A percentile compares a stretch with the other conserved stretches of the same genome.
Evolutionary conservation across 2,113 vertebrate genomes (phyloP).

Genomic region (Psittacula cyanocephala): DNA sequence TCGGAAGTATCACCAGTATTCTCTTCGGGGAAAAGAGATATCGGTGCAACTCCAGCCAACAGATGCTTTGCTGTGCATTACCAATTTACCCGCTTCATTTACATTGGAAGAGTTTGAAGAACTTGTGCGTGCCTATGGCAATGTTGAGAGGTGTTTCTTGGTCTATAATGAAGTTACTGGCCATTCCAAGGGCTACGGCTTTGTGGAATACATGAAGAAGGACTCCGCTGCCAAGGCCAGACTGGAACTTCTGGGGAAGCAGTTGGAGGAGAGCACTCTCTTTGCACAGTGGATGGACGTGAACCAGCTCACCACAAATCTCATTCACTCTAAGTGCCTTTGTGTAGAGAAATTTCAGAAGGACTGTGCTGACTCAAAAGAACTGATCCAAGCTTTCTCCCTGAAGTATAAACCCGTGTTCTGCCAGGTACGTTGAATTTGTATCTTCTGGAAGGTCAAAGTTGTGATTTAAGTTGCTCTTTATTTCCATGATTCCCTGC

Average conservation of each 20-base stretch:
- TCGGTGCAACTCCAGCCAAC: slow-evolving; percentile 94
- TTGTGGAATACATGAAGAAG: slow-evolving; percentile 99
- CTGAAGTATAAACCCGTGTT: slow-evolving; percentile 89
- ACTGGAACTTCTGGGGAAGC: slow-evolving; percentile 89
- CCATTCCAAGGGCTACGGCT: slow-evolving; percentile 94
- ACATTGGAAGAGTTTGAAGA: slow-evolving; percentile 89
- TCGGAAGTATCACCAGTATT: slow-evolving; percentile 85
- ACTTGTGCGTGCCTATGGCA: slow-evolving; percentile 90
- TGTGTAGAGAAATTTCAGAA: slow-evolving; percentile 88
- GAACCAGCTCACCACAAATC: slow-evolving; percentile 89
- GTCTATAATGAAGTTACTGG: slow-evolving; percentile 91
- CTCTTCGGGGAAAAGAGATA: slow-evolving; percentile 88
- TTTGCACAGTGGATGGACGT: slow-evolving; percentile 99
- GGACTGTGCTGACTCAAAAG: slow-evolving; percentile 84
- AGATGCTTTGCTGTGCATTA: slow-evolving; percentile 92
- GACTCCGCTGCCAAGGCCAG: slow-evolving; percentile 94
- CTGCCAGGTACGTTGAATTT: slow-evolving; percentile 85
- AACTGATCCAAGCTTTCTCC: slow-evolving; percentile 88
- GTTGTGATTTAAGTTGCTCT: neutral
- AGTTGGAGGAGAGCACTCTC: slow-evolving; percentile 81
- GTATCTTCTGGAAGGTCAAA: neutral
- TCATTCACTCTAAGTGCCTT: slow-evolving; percentile 96
- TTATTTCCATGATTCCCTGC: neutral
- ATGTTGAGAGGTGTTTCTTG: slow-evolving; percentile 94
- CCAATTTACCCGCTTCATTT: slow-evolving; percentile 88